Conservation (phyloP, 2,888 invertebrate genomes). For the Scaptomyza parva region DNA sequence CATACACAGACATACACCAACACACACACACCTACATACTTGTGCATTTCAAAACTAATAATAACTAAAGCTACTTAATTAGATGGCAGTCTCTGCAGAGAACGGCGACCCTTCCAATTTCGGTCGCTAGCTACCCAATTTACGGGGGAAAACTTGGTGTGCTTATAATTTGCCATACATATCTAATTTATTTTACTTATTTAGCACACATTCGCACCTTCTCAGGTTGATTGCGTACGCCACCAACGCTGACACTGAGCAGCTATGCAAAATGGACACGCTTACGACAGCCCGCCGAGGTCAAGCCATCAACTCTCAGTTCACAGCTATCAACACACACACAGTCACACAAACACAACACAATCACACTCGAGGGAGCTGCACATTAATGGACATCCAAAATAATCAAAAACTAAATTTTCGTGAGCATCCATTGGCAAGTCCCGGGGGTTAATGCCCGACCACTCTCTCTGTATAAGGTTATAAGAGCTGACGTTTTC, state of each 20-base stretch:
- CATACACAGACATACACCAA: conserved; percentile 2
- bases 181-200: conserved; percentile 78
- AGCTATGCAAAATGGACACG: conserved; percentile 50
- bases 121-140: conserved; percentile 1
- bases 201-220: conserved; percentile 73
- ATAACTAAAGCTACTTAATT: conserved; percentile 73
- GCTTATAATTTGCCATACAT: conserved; percentile 50
- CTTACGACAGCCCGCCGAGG: conserved; percentile 36
- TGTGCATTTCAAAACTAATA: conserved; percentile 67
- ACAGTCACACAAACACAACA: conserved; percentile 5
- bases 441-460: conserved; percentile 47
- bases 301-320: conserved; percentile 33
- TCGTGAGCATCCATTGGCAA: conserved; percentile 40
- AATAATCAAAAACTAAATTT: conserved; percentile 78
- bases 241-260: conserved; percentile 16
- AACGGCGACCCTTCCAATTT: conserved; percentile 22
- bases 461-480: conserved; percentile 8
- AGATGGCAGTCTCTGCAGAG: conserved; percentile 58
- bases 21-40: not conserved
- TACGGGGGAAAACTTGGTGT: not conserved
- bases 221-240: conserved; percentile 62
- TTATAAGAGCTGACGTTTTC: conserved; percentile 62
- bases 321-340: conserved; percentile 30
- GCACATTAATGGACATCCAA: conserved; percentile 77
- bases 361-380: conserved; percentile 60